These are phyloP conservation scores for Caligus rogercresseyi DNA, from an alignment of 1,140 invertebrate genomes.

Conservation along the genomic window DNA sequence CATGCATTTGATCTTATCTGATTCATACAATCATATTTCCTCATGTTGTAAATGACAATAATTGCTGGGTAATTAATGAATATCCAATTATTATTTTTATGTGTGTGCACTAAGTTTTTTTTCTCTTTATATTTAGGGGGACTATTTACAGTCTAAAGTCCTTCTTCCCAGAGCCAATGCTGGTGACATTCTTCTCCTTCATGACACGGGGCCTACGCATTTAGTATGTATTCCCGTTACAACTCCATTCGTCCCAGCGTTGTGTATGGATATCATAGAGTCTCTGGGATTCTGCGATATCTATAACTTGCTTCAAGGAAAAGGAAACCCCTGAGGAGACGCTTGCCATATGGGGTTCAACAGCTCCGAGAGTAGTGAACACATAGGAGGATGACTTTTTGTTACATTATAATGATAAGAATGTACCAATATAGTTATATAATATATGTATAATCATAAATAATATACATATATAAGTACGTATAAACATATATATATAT, in stretches of 20 bases:
- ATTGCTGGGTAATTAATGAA: too few species aligned
- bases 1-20: too few species aligned
- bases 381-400: too few species aligned
- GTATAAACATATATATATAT: too few species aligned
- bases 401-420: too few species aligned
- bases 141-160: background rate
- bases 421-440: too few species aligned
- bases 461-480: too few species aligned
- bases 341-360: constrained; percentile 12
- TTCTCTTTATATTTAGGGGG: background rate
- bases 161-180: background rate
- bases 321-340: constrained; percentile 18
- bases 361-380: constrained; percentile 4
- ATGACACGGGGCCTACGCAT: constrained; percentile 18
- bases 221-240: constrained; percentile 13
- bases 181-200: constrained; percentile 9
- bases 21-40: too few species aligned
- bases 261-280: constrained; percentile 11
- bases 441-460: too few species aligned
- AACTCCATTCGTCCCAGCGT: constrained; percentile 14
- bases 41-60: too few species aligned
- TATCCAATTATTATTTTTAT: too few species aligned
- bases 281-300: background rate
- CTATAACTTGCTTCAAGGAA: constrained; percentile 9
- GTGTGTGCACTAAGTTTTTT: too few species aligned